Evolutionary conservation across 2,113 vertebrate species (phyloP), one percentile per base, ranked within the genome.

Genomic region (Boleophthalmus pectinirostris): DNA sequence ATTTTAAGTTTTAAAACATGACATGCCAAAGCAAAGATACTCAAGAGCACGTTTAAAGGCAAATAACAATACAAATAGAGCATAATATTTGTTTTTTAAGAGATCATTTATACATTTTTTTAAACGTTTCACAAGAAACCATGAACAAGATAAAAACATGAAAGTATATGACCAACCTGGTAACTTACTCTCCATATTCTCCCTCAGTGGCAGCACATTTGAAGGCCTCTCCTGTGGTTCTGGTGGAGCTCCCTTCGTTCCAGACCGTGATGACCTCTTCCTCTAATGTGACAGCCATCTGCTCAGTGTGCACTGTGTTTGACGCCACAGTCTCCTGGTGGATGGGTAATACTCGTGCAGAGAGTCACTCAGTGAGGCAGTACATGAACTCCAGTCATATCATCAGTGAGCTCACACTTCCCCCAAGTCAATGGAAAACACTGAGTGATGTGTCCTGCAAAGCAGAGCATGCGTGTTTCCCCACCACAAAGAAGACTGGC

Each of bases 401-500:
- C 1, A 57, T 66, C 35, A 85, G 75, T 29, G 58, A 15, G 13
- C 5, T 91, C 57, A 79, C 9, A 0, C n/a, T 91, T 43, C 0
- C 66, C 2, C 16, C 0, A 1, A 14, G 4, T 0, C 0, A 25
- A 0, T 93, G 88, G 91, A 80, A 80, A 71, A 5, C 3, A 0
- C 15, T 71, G 3, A 66, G 25, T 3, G 1, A 0, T 3, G 0
- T 93, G 21, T 85, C 54, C 58, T 93, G 92, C 78, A 79, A 6
- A 82, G 91, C 67, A 29, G 46, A 78, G n/a, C 90, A 93, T 76
- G 38, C 0, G 0, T 93, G 92, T 73, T 75, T 90, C 33, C 4
- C 51, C 5, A 3, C 54, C 46, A 16, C 1, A 45, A 66, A 83
- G 23, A 63, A 29, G 12, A 73, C 13, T 0, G 5, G 79, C 0